Percentiles rank a stretch among this genome's conserved stretches.
Conservation (phyloP, 2,888 invertebrate genomes). For the Leptopilina myrica region DNA sequence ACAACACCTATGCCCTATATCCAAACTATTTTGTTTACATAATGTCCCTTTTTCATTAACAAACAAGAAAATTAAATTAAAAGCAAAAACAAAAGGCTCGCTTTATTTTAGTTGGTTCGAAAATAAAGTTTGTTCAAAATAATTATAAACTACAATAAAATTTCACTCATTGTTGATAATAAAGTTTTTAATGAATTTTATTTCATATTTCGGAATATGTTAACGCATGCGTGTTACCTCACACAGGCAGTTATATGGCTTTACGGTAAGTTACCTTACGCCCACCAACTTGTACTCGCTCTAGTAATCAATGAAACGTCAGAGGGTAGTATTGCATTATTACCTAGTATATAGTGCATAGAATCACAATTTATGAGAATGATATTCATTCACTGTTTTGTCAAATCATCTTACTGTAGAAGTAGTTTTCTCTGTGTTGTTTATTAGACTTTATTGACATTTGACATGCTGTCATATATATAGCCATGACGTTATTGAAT, state of each 20-base stretch:
- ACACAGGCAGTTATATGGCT: background rate
- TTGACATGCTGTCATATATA: background rate
- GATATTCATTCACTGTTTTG: background rate
- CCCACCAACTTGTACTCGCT: conserved; percentile 41
- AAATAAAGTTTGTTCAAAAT: too few species aligned
- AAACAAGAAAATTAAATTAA: too few species aligned
- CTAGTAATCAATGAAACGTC: conserved; percentile 59
- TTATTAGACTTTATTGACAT: background rate
- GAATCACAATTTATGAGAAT: background rate
- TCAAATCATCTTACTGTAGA: background rate
- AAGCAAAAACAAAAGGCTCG: too few species aligned
- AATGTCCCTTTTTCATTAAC: too few species aligned
- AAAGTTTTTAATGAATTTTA: background rate
- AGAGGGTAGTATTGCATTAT: conserved; percentile 21
- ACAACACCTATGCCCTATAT: too few species aligned
- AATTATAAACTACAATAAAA: too few species aligned
- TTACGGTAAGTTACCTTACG: background rate
- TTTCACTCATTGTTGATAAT: too few species aligned
- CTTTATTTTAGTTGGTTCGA: too few species aligned
- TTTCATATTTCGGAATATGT: background rate
- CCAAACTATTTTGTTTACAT: too few species aligned
- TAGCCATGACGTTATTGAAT: background rate
- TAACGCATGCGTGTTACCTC: background rate
- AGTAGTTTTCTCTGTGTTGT: background rate
- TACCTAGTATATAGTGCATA: background rate